Evolutionary conservation across 2,797 vertebrate species (phyloP), one percentile per base, ranked within the genome.

Genomic region (Antennarius maculatus): DNA sequence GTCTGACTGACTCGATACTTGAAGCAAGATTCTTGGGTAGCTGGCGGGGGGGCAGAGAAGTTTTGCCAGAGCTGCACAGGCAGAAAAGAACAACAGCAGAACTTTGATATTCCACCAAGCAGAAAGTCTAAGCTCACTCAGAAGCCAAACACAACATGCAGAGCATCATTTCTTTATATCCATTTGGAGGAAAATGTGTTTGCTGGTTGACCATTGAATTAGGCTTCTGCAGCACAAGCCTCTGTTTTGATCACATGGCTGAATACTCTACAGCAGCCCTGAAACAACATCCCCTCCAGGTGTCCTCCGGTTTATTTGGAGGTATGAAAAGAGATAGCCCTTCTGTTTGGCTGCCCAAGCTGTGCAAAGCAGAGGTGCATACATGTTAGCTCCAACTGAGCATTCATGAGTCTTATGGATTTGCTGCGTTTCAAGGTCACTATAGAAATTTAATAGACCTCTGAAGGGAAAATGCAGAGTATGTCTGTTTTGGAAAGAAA

Each of bases 211-310:
- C 64, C 47, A 52, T 55, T 48, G 54, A 77, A 58, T 59, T 41
- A 34, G 52, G 37, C 54, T 42, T 67, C 43, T 18, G 65, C 60
- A 14, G 53, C 29, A 31, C 59, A 62, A 64, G 27, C 62, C 52
- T 79, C 54, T 46, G n/a, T 61, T 86, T 78, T 74, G 66, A 86
- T 84, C 64, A 70, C 41, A 59, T 58, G 60, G 61, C 16, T 52
- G 47, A 67, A 56, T 45, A 76, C 67, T 83, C 79, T 72, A 81
- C 71, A 74, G 58, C 74, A 54, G 29, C 67, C 52, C 17, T 73
- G 5, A 50, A 66, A 54, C 61, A 47, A 56, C 41, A 9, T 16
- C 23, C 56, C 53, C 74, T 67, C 12, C 66, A 60, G 60, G 77
- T 76, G 54, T 60, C 66, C 59, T 53, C 70, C 11, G 17, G 60